Evolutionary conservation across 1,140 invertebrate species (phyloP), one percentile per base, ranked within the genome.

Genomic region (Galleria mellonella): DNA sequence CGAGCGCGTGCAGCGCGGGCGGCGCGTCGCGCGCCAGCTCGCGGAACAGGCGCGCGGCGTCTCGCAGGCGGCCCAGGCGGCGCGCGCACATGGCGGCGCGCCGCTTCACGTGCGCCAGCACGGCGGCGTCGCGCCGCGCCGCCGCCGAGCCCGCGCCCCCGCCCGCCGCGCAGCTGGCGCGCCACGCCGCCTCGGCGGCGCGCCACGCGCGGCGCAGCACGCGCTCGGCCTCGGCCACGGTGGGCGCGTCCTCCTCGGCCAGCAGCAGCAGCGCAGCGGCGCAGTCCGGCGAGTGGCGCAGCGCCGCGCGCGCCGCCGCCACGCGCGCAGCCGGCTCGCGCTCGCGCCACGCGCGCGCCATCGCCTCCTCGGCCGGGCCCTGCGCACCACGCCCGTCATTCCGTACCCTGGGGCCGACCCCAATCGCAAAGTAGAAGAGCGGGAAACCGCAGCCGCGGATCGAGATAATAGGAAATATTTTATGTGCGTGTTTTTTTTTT

Each of bases 341-440:
- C 88, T 99, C 97, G 57, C 98, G 87, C 97, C 97, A 99, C 9
- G 97, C 98, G 42, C 95, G 96, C 81, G 97, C 96, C 97, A 99
- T 98, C 47, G 98, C 95, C 88, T 98, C 96, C 87, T 97, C 98
- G 73, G 98, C 97, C 12, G 92, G 90, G 83, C 96, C 97, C 12
- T 95, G 94, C 30, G 89, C 89, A 84, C 98, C 96, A 89, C 84
- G 98, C 96, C 44, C 92, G 91, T 82, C 98, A 97, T 82, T 96
- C 97, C 0, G 96, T 97, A 30, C 13, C 14, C 29, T 13, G n/a
- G 12, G 12, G 3, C 12, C 11, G 9, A 30, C 31, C n/a, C 30
- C 36, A 10, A 9, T 9, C 10, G 30, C 9, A 15, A 15, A 7
- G 7, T n/a, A 12, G 28, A 29, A 5, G 9, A 5, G 9, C 28